These are phyloP conservation scores for Drosophila infuscata DNA, from an alignment of 2,888 invertebrate genomes.

Conservation along the genomic window DNA sequence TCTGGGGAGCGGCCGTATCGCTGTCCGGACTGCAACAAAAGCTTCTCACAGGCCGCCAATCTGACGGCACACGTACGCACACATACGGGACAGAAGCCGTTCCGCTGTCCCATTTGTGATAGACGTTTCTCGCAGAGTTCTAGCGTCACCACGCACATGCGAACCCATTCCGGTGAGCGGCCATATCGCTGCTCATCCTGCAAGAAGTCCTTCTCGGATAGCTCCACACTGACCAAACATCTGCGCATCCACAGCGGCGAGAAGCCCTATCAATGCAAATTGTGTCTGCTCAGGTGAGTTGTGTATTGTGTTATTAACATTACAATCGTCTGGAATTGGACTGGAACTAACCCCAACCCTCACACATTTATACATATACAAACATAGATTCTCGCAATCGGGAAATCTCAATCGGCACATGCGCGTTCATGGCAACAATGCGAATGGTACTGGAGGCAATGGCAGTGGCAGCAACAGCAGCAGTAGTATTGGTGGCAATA, in stretches of 20 bases:
- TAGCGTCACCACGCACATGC: slow-evolving; percentile 98
- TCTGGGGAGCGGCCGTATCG: slow-evolving; percentile 92
- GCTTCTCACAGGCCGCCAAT: slow-evolving; percentile 99
- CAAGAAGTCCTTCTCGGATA: slow-evolving; percentile 99
- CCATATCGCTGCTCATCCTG: slow-evolving; percentile 98
- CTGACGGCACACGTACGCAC: slow-evolving; percentile 96
- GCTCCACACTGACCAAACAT: slow-evolving; percentile 99
- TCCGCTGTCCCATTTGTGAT: slow-evolving; percentile 98
- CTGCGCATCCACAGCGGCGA: slow-evolving; percentile 91
- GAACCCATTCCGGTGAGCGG: slow-evolving; percentile 99
- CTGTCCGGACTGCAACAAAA: slow-evolving; percentile 97
- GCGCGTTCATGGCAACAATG: slow-evolving; percentile 95
- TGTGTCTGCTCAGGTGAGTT: slow-evolving; percentile 93
- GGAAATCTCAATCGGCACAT: slow-evolving; percentile 99
- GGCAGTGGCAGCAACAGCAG: slow-evolving; percentile 29
- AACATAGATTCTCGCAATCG: slow-evolving; percentile 94
- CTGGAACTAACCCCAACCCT: slow-evolving; percentile 36
- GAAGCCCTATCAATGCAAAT: slow-evolving; percentile 99
- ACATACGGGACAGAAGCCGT: slow-evolving; percentile 99
- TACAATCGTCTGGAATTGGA: slow-evolving; percentile 5
- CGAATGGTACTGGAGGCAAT: slow-evolving; percentile 55
- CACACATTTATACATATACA: slow-evolving; percentile 14
- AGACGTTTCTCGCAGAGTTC: slow-evolving; percentile 98
- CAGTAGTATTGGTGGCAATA: slow-evolving; percentile 48
- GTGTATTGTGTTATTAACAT: neutral